phyloP scores from a whole-genome alignment of 2,888 invertebrate species.

The Phengaris alcon region DNA sequence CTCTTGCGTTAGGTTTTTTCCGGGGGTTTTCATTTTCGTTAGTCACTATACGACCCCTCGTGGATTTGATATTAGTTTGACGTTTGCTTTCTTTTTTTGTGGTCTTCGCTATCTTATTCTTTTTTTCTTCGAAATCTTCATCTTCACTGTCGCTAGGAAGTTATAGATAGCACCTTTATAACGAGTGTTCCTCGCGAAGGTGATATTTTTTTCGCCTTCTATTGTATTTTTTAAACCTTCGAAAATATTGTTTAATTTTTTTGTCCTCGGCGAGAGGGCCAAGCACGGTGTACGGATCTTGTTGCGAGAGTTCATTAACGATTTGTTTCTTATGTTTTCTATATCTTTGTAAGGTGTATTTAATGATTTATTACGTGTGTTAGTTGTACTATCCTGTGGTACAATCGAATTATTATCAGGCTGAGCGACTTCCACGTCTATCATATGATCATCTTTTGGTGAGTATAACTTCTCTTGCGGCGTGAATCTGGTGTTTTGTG shows the following conservation, averaged over 20 bases:
- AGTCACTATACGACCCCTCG: not conserved
- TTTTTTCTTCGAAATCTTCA: conserved; percentile 50
- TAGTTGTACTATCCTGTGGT: not conserved
- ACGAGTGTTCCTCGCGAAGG: conserved; percentile 44
- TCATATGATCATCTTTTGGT: conserved; percentile 53
- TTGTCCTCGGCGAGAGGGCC: conserved; percentile 50
- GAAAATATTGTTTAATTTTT: conserved; percentile 54
- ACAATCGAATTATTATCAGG: not conserved
- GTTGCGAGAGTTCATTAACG: conserved; percentile 44
- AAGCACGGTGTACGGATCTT: conserved; percentile 42
- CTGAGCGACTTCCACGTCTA: conserved; percentile 38
- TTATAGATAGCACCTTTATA: conserved; percentile 50
- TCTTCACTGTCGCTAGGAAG: conserved; percentile 65
- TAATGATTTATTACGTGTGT: conserved; percentile 40
- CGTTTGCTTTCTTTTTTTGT: not conserved
- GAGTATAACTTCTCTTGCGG: conserved; percentile 64
- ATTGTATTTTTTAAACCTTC: conserved; percentile 54
- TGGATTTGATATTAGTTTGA: not conserved
- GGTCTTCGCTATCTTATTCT: conserved; percentile 30
- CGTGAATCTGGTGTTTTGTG: conserved; percentile 40
- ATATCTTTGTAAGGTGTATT: conserved; percentile 59
- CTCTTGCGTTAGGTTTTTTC: conserved; percentile 29
- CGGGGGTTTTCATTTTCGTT: not conserved
- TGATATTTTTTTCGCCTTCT: conserved; percentile 48
- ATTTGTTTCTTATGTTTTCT: conserved; percentile 51